Percentiles rank a stretch among this genome's conserved stretches.
Conservation (phyloP, 1,140 invertebrate genomes). For the Micrasema longulum region DNA sequence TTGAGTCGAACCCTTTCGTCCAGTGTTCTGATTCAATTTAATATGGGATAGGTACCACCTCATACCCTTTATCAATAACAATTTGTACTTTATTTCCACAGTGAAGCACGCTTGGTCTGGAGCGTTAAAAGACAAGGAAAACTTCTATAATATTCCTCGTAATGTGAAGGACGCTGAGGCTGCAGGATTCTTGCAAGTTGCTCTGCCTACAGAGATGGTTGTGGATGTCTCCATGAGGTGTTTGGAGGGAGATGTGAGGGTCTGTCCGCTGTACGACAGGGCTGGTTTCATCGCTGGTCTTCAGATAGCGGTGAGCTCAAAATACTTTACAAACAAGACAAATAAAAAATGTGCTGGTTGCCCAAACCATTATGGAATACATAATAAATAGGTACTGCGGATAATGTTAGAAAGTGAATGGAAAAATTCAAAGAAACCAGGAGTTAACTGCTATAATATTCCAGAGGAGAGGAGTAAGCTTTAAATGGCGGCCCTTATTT, state of each 20-base stretch:
- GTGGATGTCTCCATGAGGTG: constrained; percentile 62
- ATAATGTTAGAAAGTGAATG: no score
- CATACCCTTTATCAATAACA: not conserved
- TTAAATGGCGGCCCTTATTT: no score
- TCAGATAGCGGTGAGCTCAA: constrained; percentile 62
- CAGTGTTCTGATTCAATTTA: not conserved
- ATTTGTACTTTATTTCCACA: constrained; percentile 36
- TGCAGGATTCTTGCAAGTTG: constrained; percentile 60
- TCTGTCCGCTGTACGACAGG: constrained; percentile 61
- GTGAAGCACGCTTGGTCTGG: constrained; percentile 63
- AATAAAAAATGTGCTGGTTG: no score
- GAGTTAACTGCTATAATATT: no score
- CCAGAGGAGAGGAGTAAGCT: no score
- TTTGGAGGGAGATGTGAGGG: constrained; percentile 55
- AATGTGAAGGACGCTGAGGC: constrained; percentile 60
- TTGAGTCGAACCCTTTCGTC: not conserved
- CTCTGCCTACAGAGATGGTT: constrained; percentile 57
- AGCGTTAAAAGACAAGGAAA: constrained; percentile 61
- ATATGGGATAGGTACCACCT: not conserved
- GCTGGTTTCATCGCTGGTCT: constrained; percentile 64
- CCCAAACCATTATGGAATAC: no score
- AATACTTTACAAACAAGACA: no score
- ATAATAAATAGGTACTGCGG: no score
- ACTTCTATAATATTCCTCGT: constrained; percentile 64
- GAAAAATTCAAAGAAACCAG: no score